Base-by-base conservation (phyloP, 2,113 vertebrate species). In the Lophius piscatorius region DNA sequence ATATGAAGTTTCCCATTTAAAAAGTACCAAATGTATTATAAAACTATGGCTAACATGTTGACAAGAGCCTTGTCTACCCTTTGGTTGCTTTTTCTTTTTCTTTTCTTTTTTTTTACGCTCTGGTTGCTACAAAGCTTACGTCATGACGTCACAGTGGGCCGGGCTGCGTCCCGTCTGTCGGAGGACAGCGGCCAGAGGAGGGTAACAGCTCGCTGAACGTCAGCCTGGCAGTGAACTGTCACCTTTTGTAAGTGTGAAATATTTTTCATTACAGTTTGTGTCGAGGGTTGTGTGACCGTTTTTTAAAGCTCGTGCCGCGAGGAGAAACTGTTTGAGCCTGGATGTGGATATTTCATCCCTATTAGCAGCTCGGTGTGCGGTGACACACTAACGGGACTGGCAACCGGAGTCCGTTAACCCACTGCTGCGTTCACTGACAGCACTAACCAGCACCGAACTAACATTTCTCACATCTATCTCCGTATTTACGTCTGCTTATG, bases 361-460 rank as follows among this genome's bases (percentile, higher is more conserved):
- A 42, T 44, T 47, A 41, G 33, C 63, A 24, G 67, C 69, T 56
- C 28, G n/a, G n/a, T 26, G 73, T 44, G 21, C 69, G 48, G 9
- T 57, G 62, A 70, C 66, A 73, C 68, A 72, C 28, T 75, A 68
- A 77, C 76, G 60, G 79, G 58, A 83, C 87, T 78, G 83, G 75
- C 73, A 74, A 66, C 63, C 78, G 40, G 70, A 44, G 71, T 68
- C 73, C 50, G 56, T 36, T 46, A 68, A 61, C 57, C 24, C 64
- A 39, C 46, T 18, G 41, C 58, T 48, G 16, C 45, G 2, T 16
- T 31, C 11, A 60, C 50, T 47, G 50, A 59, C 62, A 63, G 23
- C 55, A 40, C 55, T 17, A 34, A 18, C 48, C 10, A 34, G 1
- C 18, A 5, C 18, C 24, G 5, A 33, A 26, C 18, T 18, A 36